Evolutionary conservation across 2,888 invertebrate genomes (phyloP).

Genomic region (Eremobia ochroleuca): DNA sequence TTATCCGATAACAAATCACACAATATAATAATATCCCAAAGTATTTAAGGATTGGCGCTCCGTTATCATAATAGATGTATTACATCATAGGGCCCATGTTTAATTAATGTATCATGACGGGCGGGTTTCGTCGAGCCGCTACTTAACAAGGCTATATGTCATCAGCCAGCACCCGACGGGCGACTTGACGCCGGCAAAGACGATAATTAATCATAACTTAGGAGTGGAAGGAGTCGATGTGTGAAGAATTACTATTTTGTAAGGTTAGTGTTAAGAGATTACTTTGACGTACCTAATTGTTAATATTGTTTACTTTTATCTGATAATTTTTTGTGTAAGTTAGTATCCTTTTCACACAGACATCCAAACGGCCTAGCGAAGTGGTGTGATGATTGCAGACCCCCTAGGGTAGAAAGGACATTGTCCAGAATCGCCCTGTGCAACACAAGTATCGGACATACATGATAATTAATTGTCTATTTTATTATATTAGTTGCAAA

Average conservation of each 20-base stretch:
- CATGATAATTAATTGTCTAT: too few relatives aligned
- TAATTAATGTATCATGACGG: slow-evolving; percentile 55
- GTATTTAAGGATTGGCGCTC: slow-evolving; percentile 7
- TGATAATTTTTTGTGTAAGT: not conserved
- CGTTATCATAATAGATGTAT: slow-evolving; percentile 50
- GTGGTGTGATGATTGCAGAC: too few relatives aligned
- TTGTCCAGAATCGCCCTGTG: too few relatives aligned
- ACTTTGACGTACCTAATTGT: not conserved
- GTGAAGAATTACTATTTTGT: slow-evolving; percentile 23
- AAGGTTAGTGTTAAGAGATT: slow-evolving; percentile 1
- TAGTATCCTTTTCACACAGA: not conserved
- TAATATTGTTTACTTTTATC: not conserved
- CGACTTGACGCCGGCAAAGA: slow-evolving; percentile 14
- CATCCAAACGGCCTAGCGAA: not conserved
- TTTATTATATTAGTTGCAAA: too few relatives aligned
- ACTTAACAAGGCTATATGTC: slow-evolving; percentile 52
- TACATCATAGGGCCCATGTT: slow-evolving; percentile 40
- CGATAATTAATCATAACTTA: slow-evolving; percentile 60
- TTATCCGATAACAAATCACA: not conserved
- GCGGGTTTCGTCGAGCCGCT: slow-evolving; percentile 28
- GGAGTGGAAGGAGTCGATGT: slow-evolving; percentile 2
- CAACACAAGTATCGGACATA: too few relatives aligned
- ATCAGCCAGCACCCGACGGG: slow-evolving; percentile 32
- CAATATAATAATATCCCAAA: slow-evolving; percentile 18
- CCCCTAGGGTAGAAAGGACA: too few relatives aligned